Conservation (phyloP, 64 coral and sea anemone genomes). For the Montipora capricornis region DNA sequence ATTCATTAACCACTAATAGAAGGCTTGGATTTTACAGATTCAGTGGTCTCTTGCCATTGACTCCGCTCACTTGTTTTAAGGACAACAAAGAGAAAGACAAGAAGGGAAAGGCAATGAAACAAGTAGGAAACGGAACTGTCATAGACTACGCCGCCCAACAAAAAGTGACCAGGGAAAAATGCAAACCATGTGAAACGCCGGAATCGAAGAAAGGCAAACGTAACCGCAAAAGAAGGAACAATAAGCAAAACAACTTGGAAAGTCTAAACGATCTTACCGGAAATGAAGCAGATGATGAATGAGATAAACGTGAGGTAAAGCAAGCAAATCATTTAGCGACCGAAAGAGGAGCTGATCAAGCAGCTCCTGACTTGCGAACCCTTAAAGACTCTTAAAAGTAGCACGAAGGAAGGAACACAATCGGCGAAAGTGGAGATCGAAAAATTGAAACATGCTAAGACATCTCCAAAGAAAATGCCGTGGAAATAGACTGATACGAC, state of each 20-base stretch:
- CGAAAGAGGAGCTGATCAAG: not conserved
- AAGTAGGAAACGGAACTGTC: not conserved
- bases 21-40: not conserved
- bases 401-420: not conserved
- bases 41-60: not conserved
- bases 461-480: not conserved
- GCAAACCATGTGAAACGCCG: not conserved
- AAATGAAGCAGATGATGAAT: not conserved
- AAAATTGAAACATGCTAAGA: not conserved
- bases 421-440: not conserved
- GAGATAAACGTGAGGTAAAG: not conserved
- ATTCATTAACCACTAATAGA: not conserved
- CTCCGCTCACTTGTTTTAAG: not conserved
- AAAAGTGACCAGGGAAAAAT: not conserved
- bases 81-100: not conserved
- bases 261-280: not conserved
- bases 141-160: not conserved
- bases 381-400: not conserved
- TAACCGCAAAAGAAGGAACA: constrained; percentile 2
- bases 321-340: not conserved
- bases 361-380: not conserved
- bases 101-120: not conserved
- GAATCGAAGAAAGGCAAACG: not conserved
- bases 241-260: not conserved
- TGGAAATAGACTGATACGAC: too few relatives aligned